A percentile compares a stretch with the other conserved stretches of the same genome.
phyloP scores from a whole-genome alignment of 2,888 invertebrate species.

The Ptilodon capucinus region DNA sequence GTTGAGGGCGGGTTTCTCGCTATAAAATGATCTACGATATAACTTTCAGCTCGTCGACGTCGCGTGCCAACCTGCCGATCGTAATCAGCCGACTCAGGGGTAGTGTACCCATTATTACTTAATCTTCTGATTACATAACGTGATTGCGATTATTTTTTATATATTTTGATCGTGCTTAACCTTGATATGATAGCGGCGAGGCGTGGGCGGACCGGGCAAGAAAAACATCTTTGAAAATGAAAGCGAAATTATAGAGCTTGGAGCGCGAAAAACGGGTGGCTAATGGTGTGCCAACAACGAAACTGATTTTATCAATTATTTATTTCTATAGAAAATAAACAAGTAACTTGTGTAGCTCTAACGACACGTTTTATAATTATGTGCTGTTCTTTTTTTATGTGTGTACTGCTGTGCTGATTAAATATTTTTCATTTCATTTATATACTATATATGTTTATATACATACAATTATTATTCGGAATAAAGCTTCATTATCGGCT shows the following conservation, averaged over 20 bases:
- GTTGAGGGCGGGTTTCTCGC: not conserved
- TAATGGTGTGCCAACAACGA: not conserved
- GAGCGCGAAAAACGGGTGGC: not conserved
- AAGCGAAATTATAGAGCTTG: not conserved
- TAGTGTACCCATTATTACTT: conserved; percentile 30
- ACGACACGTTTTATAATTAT: too few species aligned
- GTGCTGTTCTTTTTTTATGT: too few species aligned
- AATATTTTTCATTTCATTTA: too few species aligned
- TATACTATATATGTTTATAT: too few species aligned
- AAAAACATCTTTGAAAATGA: not conserved
- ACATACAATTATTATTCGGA: too few species aligned
- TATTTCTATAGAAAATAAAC: too few species aligned
- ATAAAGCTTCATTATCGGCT: too few species aligned
- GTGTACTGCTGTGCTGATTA: too few species aligned
- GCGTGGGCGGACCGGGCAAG: not conserved
- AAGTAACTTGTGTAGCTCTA: too few species aligned
- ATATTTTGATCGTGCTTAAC: conserved; percentile 7
- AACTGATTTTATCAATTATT: too few species aligned
- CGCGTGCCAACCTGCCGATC: conserved; percentile 17
- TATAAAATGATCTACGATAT: not conserved
- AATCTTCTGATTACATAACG: conserved; percentile 28
- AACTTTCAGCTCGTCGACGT: not conserved
- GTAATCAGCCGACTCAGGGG: conserved; percentile 18
- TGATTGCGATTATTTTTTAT: conserved; percentile 17
- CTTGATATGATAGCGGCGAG: conserved; percentile 25